Evolutionary conservation across 2,888 invertebrate species (phyloP), one percentile per base, ranked within the genome.

Genomic region (Calameuta filiformis): DNA sequence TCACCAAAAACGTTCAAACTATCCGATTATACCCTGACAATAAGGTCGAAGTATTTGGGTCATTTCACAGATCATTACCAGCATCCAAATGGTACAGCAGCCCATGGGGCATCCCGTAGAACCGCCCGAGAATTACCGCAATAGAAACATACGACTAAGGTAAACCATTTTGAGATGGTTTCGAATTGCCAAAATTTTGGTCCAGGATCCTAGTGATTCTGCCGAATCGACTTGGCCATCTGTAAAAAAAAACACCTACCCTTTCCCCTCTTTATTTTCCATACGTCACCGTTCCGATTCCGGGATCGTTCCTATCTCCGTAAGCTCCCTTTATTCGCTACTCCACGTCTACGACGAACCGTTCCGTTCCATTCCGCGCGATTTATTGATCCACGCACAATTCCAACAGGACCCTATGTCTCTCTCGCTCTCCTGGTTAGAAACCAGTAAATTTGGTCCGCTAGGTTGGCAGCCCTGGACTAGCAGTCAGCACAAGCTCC

Each of bases 371-470:
- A 85, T 87, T 87, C 85, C 86, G 88, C 88, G 90, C 88, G 87
- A 90, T 91, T 90, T 91, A 91, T 90, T 90, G 91, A 91, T 91
- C 90, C 90, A 90, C 91, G 90, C 91, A 91, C 90, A 88, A 91
- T 89, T 90, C 87, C 83, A 86, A 83, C 85, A 86, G 85, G 81
- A 77, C 81, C 23, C 40, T 9, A 23, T 2, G 15, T 56, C 40
- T 23, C 40, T 56, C 40, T 56, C 23, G 23, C 23, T 56, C 40
- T 56, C 40, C 9, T 0, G 40, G 40, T 2, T 56, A 56, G 40
- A 23, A 23, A 9, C 23, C 40, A 56, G 40, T 23, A 23, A 2
- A 56, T 23, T 56, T 6, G 40, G 6, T 15, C 40, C 1, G 40
- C 9, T 23, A 23, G 40, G 40, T 9, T 56, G 40, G 40, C 40